Base-by-base conservation (phyloP, 2,888 invertebrate genomes). In the Brassicogethes aeneus region DNA sequence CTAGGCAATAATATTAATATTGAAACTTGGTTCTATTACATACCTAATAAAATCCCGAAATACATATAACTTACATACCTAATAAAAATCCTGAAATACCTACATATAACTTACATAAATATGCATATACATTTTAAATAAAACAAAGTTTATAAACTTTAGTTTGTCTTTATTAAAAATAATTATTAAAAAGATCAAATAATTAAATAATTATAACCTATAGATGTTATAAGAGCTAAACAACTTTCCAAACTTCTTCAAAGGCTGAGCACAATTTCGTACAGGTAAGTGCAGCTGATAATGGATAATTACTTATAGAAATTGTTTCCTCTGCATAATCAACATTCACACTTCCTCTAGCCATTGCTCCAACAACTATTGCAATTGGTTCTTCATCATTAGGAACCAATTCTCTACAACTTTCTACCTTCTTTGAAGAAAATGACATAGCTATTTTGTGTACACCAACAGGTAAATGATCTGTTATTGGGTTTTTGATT, bases 271-370 rank as follows among this genome's bases (percentile, higher is more conserved):
- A 95, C 37, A 99, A 65, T 70, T 99, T 99, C 15, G 91, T 84
- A 70, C 97, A 99, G 1, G 97, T 87, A 42, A 97, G 73, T 7
- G 99, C 99, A 15, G 90, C 99, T 29, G 96, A 97, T 30, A 99
- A 71, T 2, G 97, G 99, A 70, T 94, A 97, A 64, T 88, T 91
- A 65, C 95, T 95, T 41, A 99, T 87, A 2, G 97, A 92, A 60
- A 91, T 75, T 0, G 81, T 80, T 48, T 87, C 88, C 72, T 99
- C 96, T 1, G 84, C 79, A 68, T 96, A 99, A 66, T 96, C 93
- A 1, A 73, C 71, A 54, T 80, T 77, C 45, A 97, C 82, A 68
- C 85, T 87, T 40, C 99, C 99, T 70, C 95, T 92, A 0, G 99
- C 97, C 85, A 99, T 95, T 2, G 97, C 94, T 31, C 99, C 99